Base-by-base conservation (phyloP, 2,888 invertebrate species). In the Cordilura impudica region DNA sequence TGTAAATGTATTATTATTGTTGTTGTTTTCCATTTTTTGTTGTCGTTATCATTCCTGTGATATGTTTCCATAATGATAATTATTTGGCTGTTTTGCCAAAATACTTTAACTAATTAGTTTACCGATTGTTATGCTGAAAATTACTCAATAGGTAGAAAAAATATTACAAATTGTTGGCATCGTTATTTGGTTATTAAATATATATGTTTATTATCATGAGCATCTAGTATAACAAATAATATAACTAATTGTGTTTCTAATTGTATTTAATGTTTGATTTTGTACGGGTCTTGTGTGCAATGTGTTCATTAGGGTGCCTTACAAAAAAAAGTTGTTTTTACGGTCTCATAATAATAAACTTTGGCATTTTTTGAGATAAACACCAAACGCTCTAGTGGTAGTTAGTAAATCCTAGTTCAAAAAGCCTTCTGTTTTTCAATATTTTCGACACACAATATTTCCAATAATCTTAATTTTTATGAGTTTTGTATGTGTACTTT, bases 41-140 rank as follows among this genome's bases (percentile, higher is more conserved):
- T 43, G 29, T 18, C 56, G 43, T 73, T 69, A 78, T 65, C 69
- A 67, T 63, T 72, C 54, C 45, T 69, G 18, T 43, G 63, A n/a
- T n/a, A 35, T 63, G 69, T 69, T 78, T 65, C 39, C 60, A 60
- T 53, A 65, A 60, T 78, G 65, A 66, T 69, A 58, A 58, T 65
- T 58, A 53, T 73, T 66, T 78, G 73, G 73, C 70, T 47, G 16
- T 45, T 16, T 39, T 66, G 58, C 73, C 78, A 78, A 60, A 78
- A 29, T 74, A 65, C 69, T 78, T 78, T 73, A 60, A 53, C 73
- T 78, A 78, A 73, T 78, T 78, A 78, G 60, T 53, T 65, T n/a
- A n/a, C n/a, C n/a, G n/a, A 66, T 66, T 61, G 49, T 54, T 65
- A 43, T 58, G 49, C 14, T 49, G 51, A 73, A 73, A 66, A 47